Evolutionary conservation across 2,888 invertebrate genomes (phyloP).

Genomic region (Bombyx huttoni): DNA sequence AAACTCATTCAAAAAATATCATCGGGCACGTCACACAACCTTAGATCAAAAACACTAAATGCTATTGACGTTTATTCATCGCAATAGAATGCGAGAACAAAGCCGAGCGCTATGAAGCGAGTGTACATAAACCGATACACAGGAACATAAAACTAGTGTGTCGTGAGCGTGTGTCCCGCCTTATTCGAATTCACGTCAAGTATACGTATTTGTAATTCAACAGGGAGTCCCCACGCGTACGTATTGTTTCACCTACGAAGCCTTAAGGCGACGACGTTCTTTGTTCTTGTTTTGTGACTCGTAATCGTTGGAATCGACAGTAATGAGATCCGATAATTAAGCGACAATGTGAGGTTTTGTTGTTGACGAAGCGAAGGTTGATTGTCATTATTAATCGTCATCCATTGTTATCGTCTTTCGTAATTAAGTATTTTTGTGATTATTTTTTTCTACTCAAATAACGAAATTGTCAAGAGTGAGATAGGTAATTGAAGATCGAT

Average conservation of each 20-base stretch:
- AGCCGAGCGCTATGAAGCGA: not conserved
- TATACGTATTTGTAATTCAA: constrained; percentile 67
- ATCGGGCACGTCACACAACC: not conserved
- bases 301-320: not conserved
- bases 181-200: constrained; percentile 65
- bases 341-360: not conserved
- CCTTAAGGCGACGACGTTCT: constrained; percentile 22
- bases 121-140: not conserved
- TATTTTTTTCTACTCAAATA: not conserved
- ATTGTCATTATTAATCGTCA: not conserved
- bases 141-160: constrained; percentile 5
- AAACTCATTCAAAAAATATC: not conserved
- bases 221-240: constrained; percentile 42
- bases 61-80: not conserved
- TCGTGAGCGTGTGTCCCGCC: constrained; percentile 15
- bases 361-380: not conserved
- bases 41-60: not conserved
- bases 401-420: not conserved
- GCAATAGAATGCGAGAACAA: not conserved
- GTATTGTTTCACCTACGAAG: constrained; percentile 60
- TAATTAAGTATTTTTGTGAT: not conserved
- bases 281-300: constrained; percentile 6
- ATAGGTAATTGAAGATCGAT: not conserved
- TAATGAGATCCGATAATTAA: not conserved
- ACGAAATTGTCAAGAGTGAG: not conserved